These are phyloP conservation scores for Periophthalmodon schlosseri DNA, from an alignment of 2,113 vertebrate species.

Conservation along the genomic window DNA sequence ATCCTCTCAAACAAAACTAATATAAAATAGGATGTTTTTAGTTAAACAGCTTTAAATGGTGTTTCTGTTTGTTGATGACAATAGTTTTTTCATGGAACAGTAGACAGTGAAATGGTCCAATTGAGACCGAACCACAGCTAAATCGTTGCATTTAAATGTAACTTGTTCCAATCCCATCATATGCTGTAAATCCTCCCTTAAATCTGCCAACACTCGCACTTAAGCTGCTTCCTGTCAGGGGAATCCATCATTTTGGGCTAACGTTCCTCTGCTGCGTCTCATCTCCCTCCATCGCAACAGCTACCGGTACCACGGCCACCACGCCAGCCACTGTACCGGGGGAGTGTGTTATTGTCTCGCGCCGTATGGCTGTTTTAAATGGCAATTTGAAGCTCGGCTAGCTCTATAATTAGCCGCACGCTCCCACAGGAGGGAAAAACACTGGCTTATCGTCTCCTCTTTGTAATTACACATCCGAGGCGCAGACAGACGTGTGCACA, in stretches of 20 bases:
- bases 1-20: background rate
- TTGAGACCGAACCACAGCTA: background rate
- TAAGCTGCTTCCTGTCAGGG: constrained; percentile 30
- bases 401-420: constrained; percentile 79
- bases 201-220: constrained; percentile 21
- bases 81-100: background rate
- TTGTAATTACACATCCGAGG: constrained; percentile 79
- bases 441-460: constrained; percentile 73
- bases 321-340: constrained; percentile 52
- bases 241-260: constrained; percentile 31
- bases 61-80: background rate
- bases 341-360: constrained; percentile 77
- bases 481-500: constrained; percentile 50
- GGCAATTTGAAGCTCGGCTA: constrained; percentile 81
- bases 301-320: constrained; percentile 33
- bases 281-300: background rate
- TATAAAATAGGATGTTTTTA: too few relatives aligned
- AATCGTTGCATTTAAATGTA: constrained; percentile 9
- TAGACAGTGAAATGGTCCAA: background rate
- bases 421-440: constrained; percentile 71
- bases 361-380: constrained; percentile 79
- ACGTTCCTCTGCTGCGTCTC: constrained; percentile 20
- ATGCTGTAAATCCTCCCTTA: constrained; percentile 11
- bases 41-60: background rate
- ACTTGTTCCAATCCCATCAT: constrained; percentile 12